A percentile compares a stretch with the other conserved stretches of the same genome.
Conservation (phyloP, 2,888 invertebrate species). For the Eilema depressum region DNA sequence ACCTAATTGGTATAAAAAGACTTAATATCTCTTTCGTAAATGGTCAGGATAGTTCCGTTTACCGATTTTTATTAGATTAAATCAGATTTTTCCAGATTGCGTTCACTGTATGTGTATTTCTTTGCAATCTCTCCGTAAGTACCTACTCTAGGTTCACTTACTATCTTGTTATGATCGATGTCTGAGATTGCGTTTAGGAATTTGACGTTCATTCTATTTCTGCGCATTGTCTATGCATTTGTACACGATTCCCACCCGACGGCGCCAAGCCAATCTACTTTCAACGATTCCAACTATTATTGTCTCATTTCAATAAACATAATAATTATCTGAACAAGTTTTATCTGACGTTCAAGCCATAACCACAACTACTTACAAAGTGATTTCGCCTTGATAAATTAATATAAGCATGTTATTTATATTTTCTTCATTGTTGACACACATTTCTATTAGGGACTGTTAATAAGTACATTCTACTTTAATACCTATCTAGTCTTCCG, state of each 20-base stretch:
- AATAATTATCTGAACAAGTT: constrained; percentile 58
- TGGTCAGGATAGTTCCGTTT: too few species aligned
- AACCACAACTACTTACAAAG: constrained; percentile 53
- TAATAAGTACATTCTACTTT: too few species aligned
- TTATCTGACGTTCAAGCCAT: constrained; percentile 45
- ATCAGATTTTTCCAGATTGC: too few species aligned
- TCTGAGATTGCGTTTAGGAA: constrained; percentile 37
- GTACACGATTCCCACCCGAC: constrained; percentile 29
- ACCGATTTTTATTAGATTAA: too few species aligned
- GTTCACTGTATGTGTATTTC: neutral
- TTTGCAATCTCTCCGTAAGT: neutral
- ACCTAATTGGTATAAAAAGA: too few species aligned
- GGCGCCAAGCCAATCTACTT: constrained; percentile 67
- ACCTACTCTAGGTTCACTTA: constrained; percentile 10
- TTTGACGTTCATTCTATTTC: constrained; percentile 51
- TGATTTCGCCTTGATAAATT: constrained; percentile 62
- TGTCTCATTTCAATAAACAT: constrained; percentile 71
- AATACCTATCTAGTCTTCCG: too few species aligned
- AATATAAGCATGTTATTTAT: constrained; percentile 55
- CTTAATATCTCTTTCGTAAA: too few species aligned
- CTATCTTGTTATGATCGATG: constrained; percentile 40
- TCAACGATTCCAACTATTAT: constrained; percentile 61
- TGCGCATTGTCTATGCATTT: constrained; percentile 32
- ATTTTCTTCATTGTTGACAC: constrained; percentile 54
- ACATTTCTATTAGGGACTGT: constrained; percentile 32